Evolutionary conservation across 2,113 vertebrate genomes (phyloP), one percentile per base, ranked within the genome.

Genomic region (Geococcyx californianus): DNA sequence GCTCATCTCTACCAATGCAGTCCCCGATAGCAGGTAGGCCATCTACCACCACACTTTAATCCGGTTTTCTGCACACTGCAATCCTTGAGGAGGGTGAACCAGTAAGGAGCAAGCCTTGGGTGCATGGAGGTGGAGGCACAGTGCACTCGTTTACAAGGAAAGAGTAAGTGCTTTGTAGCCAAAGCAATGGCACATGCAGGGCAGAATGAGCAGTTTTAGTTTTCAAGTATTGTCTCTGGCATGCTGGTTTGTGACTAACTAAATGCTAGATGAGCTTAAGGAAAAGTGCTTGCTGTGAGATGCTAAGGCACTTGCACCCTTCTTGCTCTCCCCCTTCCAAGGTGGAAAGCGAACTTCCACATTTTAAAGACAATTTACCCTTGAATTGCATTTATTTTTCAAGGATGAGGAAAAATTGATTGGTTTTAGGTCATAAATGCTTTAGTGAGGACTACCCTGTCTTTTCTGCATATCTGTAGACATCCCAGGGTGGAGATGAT

Each of bases 111-210:
- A 31, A 78, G 45, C 55, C 31, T 38, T 31, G 58, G 29, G n/a
- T 59, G 69, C 15, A 0, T 3, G 7, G 66, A 36, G 58, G 4
- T 25, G 63, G 36, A 51, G 44, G 51, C 25, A 67, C 0, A 1
- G 24, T 13, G 16, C 21, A 0, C 44, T 87, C 0, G 0, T 33
- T n/a, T 19, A 8, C 7, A 44, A 56, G 47, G 21, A 40, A 74
- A 60, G 51, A 70, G 69, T 36, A 85, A 28, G 21, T 0, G 0
- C 16, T 70, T 73, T 0, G 0, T 13, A 44, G 51, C 33, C 26
- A 36, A 66, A 54, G 69, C 2, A 0, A 13, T 18, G 88, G 60
- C 63, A 17, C 2, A 8, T 20, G 44, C 38, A 1, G 47, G 52
- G 77, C 34, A 77, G 76, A 81, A 60, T 3, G 15, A 84, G 26